Conservation (phyloP, 1,140 invertebrate genomes). For the Temnothorax curvispinosus region DNA sequence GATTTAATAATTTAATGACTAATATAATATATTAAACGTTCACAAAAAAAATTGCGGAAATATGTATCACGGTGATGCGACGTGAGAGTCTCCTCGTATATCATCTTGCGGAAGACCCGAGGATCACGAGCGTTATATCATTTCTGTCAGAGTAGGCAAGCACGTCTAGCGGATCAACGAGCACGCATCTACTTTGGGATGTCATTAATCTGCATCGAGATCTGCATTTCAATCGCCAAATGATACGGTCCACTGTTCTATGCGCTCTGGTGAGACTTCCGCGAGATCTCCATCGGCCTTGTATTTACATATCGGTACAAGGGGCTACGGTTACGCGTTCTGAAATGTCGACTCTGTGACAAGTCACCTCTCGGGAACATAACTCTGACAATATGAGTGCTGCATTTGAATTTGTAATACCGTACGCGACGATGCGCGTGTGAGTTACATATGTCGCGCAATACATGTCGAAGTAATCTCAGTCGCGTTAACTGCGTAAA, state of each 20-base stretch:
- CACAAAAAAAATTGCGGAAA: neutral
- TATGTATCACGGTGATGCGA: neutral
- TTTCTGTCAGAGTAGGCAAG: conserved; percentile 27
- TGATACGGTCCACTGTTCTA: conserved; percentile 62
- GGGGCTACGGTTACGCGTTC: conserved; percentile 26
- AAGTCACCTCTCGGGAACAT: conserved; percentile 46
- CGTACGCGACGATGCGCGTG: neutral
- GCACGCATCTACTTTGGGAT: conserved; percentile 42
- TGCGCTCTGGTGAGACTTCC: conserved; percentile 38
- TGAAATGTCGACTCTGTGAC: conserved; percentile 51
- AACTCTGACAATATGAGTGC: conserved; percentile 54
- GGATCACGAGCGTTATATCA: conserved; percentile 35
- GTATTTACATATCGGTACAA: conserved; percentile 57
- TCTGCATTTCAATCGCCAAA: conserved; percentile 67
- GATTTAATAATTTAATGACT: neutral
- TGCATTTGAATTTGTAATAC: conserved; percentile 62
- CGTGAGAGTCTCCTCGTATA: neutral
- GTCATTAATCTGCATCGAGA: conserved; percentile 66
- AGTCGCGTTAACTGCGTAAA: conserved; percentile 3
- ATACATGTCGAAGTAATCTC: conserved; percentile 40
- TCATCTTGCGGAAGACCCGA: neutral
- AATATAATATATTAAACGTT: neutral
- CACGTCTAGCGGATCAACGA: conserved; percentile 21
- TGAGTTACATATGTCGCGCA: conserved; percentile 25
- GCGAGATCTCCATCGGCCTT: conserved; percentile 43